Base-by-base conservation (phyloP, 2,888 invertebrate genomes). In the Pimpla rufipes region DNA sequence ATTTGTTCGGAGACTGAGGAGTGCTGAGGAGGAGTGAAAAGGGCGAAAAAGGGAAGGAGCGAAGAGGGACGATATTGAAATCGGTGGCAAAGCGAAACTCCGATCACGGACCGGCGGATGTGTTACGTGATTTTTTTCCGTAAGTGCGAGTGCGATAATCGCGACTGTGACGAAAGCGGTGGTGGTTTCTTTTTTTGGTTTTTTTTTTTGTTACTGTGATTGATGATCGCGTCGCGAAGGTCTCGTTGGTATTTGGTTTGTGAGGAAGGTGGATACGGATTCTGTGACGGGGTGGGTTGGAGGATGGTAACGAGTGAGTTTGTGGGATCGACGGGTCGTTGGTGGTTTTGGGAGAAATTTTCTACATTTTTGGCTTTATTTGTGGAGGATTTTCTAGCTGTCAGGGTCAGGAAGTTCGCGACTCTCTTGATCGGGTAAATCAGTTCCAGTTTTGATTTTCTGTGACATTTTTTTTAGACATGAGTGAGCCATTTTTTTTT, bases 121-220 rank as follows among this genome's bases (percentile, higher is more conserved):
- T 82, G 82, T 50, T 50, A 11, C 70, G 83, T 79, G 83, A 16
- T 79, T n/a, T n/a, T n/a, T n/a, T n/a, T 66, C 3, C 45, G 66
- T 68, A 76, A 71, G 75, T 79, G 79, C 70, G 40, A 55, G 71
- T 71, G 57, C 10, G 6, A n/a, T n/a, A 57, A 77, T 35, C 5
- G 35, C 45, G 70, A 70, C 75, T 68, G 64, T 70, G 74, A 18
- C 40, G n/a, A 6, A n/a, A n/a, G n/a, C n/a, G 79, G 71, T 83
- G 75, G 55, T 79, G 45, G 23, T 64, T 64, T 70, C 4, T 35
- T 71, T 83, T 64, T 23, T 70, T 75, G 83, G 23, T 64, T 64
- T 70, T 5, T 35, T 71, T 83, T 64, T 23, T 70, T 75, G 83
- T n/a, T n/a, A n/a, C n/a, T n/a, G n/a, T n/a, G n/a, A n/a, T n/a